These are phyloP conservation scores for Sanderia malayensis DNA, from an alignment of 30 jellyfish, hydroid and myxozoan genomes.

Conservation along the genomic window DNA sequence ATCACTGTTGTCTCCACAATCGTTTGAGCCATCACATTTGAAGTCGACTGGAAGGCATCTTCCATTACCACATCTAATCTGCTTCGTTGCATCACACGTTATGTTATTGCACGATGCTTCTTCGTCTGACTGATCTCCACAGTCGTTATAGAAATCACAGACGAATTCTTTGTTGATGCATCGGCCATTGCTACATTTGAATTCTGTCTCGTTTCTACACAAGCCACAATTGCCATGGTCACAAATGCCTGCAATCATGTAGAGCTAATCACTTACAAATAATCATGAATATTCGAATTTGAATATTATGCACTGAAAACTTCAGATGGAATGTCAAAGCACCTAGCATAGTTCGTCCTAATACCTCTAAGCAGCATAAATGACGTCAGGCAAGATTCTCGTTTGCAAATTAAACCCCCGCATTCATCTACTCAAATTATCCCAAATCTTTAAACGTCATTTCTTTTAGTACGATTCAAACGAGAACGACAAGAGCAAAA, in stretches of 20 bases:
- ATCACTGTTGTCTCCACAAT: conserved; percentile 88
- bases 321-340: no score
- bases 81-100: conserved; percentile 29
- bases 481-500: no score
- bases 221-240: conserved; percentile 45
- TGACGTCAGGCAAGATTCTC: no score
- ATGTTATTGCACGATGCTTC: conserved; percentile 33
- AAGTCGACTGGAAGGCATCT: conserved; percentile 50
- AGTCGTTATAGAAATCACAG: conserved; percentile 91
- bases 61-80: conserved; percentile 56
- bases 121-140: conserved; percentile 94
- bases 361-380: no score
- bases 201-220: conserved; percentile 71
- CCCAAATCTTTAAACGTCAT: no score
- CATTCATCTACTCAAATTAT: no score
- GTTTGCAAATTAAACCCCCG: no score
- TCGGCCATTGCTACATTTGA: conserved; percentile 73
- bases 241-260: conserved; percentile 42
- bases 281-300: no score
- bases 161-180: conserved; percentile 60
- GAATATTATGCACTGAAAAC: no score
- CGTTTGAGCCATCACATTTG: conserved; percentile 84
- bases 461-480: no score
- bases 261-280: no score
- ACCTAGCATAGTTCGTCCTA: no score